A percentile compares a stretch with the other conserved stretches of the same genome.
These are phyloP conservation scores for Calephelis virginiensis DNA, from an alignment of 1,140 invertebrate species.

Conservation along the genomic window DNA sequence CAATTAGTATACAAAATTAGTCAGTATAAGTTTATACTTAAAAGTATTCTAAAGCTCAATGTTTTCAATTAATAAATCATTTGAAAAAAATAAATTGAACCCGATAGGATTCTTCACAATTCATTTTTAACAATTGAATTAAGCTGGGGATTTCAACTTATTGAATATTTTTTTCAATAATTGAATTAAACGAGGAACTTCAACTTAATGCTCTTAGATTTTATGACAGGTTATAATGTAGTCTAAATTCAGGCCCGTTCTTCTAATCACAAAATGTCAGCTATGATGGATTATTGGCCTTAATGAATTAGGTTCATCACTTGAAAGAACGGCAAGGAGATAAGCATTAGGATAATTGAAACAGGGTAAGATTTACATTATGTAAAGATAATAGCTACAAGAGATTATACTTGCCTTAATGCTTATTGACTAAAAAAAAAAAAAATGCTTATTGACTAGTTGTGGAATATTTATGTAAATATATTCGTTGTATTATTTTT, in stretches of 20 bases:
- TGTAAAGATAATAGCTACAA: background rate
- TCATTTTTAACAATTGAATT: conserved; percentile 69
- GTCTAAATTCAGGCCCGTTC: conserved; percentile 30
- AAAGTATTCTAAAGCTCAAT: conserved; percentile 24
- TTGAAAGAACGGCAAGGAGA: conserved; percentile 33
- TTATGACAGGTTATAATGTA: conserved; percentile 24
- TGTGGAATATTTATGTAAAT: background rate
- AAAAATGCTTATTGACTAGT: background rate
- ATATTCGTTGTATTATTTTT: too few species aligned
- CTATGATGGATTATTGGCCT: conserved; percentile 40
- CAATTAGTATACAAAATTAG: too few species aligned
- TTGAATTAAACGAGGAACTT: conserved; percentile 55
- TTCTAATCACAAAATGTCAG: conserved; percentile 46
- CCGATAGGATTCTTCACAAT: conserved; percentile 62
- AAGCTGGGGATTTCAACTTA: conserved; percentile 43
- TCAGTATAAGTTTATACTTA: background rate
- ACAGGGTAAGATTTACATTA: conserved; percentile 39
- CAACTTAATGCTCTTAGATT: conserved; percentile 29
- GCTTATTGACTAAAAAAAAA: background rate
- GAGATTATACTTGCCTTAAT: background rate
- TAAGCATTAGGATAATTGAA: conserved; percentile 53
- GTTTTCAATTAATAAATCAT: conserved; percentile 53
- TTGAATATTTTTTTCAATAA: conserved; percentile 64
- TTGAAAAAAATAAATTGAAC: conserved; percentile 54
- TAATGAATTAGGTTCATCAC: conserved; percentile 54